phyloP scores from a whole-genome alignment of 1,140 invertebrate species.

The Drosophila sechellia region DNA sequence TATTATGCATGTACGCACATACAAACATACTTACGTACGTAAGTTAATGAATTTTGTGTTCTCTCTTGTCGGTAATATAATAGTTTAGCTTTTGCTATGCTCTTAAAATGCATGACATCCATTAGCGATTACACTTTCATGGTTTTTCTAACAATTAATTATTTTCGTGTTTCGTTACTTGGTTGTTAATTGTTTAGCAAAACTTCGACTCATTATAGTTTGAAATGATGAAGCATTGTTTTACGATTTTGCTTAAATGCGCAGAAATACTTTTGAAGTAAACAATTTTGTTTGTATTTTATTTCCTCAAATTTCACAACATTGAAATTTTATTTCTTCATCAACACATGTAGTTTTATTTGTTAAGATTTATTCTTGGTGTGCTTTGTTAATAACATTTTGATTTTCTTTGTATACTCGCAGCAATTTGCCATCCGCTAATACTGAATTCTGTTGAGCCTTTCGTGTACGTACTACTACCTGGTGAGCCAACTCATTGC shows the following conservation, averaged over 20 bases:
- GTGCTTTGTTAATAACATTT: conserved; percentile 58
- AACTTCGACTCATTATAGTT: conserved; percentile 47
- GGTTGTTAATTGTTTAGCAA: conserved; percentile 43
- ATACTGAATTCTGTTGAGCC: conserved; percentile 49
- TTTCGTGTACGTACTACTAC: conserved; percentile 4
- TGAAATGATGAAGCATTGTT: conserved; percentile 39
- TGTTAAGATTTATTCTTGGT: conserved; percentile 30
- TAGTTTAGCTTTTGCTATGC: conserved; percentile 59
- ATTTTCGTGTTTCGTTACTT: conserved; percentile 32
- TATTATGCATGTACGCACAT: conserved; percentile 64
- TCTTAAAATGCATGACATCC: conserved; percentile 60
- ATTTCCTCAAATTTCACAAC: conserved; percentile 54
- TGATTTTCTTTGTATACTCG: conserved; percentile 48
- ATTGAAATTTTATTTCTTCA: conserved; percentile 63
- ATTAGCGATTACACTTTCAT: conserved; percentile 41
- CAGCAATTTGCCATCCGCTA: conserved; percentile 8
- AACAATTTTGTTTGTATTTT: conserved; percentile 63
- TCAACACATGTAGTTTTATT: conserved; percentile 53
- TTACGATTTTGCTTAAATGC: conserved; percentile 76
- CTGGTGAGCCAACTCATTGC: conserved; percentile 43
- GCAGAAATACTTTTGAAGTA: conserved; percentile 81
- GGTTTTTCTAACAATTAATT: conserved; percentile 37
- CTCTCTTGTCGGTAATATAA: conserved; percentile 57
- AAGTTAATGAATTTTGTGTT: conserved; percentile 43
- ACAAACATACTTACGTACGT: conserved; percentile 48